A percentile compares a stretch with the other conserved stretches of the same genome.
These are phyloP conservation scores for Salticus scenicus DNA, from an alignment of 2,888 invertebrate species.

Conservation along the genomic window DNA sequence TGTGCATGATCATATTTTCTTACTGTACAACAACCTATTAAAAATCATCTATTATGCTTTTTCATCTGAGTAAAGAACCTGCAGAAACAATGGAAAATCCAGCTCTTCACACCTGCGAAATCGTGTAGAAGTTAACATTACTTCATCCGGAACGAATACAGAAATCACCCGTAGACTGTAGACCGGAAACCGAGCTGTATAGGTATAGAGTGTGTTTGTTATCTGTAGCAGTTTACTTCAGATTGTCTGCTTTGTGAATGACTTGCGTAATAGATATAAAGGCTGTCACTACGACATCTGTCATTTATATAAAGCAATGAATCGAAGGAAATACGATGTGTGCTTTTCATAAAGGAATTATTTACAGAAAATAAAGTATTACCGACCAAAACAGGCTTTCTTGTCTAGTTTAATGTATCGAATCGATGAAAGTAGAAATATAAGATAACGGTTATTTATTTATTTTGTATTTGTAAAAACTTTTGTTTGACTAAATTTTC, in stretches of 20 bases:
- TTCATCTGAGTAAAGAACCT: background rate
- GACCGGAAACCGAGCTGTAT: conserved; percentile 43
- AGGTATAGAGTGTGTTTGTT: conserved; percentile 32
- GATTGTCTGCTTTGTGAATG: background rate
- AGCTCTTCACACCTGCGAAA: conserved; percentile 37
- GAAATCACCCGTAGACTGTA: conserved; percentile 51
- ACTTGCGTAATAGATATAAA: conserved; percentile 38
- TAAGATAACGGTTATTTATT: no score
- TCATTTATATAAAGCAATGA: background rate
- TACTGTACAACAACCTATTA: background rate
- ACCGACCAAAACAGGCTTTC: no score
- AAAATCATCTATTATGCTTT: background rate
- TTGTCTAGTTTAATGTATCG: no score
- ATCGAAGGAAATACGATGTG: no score
- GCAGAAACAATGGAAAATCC: conserved; percentile 14
- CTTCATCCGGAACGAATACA: conserved; percentile 50
- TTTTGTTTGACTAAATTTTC: no score
- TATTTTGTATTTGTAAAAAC: no score
- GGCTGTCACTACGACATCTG: conserved; percentile 39
- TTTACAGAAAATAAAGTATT: no score
- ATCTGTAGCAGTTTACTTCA: conserved; percentile 6
- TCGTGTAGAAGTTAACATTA: conserved; percentile 33
- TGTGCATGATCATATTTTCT: background rate
- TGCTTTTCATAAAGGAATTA: no score
- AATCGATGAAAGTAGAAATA: no score